A percentile compares a stretch with the other conserved stretches of the same genome.
These are phyloP conservation scores for Sclerodermus sp. DNA, from an alignment of 2,888 invertebrate species.

Conservation along the genomic window DNA sequence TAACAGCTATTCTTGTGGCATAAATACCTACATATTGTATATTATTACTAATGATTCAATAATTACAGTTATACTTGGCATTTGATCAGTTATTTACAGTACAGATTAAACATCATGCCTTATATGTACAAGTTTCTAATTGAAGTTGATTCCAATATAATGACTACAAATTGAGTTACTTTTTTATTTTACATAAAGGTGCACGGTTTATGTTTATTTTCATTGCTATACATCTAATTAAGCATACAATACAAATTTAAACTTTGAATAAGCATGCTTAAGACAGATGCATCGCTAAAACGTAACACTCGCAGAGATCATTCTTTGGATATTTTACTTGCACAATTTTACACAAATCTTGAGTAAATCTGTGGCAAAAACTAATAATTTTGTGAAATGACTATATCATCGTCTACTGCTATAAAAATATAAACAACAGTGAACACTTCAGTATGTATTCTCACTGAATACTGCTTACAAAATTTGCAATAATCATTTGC, in stretches of 20 bases:
- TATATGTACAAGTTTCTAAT: conserved; percentile 22
- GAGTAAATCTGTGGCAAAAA: conserved; percentile 5
- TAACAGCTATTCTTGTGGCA: conserved; percentile 50
- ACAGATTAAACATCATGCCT: conserved; percentile 19
- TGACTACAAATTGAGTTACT: conserved; percentile 24
- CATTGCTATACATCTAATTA: not conserved
- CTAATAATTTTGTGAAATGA: conserved; percentile 24
- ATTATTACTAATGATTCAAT: conserved; percentile 48
- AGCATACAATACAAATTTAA: not conserved
- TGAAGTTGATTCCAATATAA: conserved; percentile 21
- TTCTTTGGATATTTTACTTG: conserved; percentile 34
- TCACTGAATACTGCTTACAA: conserved; percentile 38
- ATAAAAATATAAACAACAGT: conserved; percentile 39
- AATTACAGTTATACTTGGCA: conserved; percentile 43
- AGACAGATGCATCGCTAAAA: not conserved
- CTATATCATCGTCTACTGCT: conserved; percentile 32
- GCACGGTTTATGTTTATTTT: not conserved
- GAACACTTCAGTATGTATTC: conserved; percentile 48
- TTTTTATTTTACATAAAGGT: conserved; percentile 21
- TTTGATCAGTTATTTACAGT: conserved; percentile 33
- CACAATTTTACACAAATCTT: conserved; percentile 22
- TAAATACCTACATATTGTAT: conserved; percentile 45
- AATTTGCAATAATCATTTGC: conserved; percentile 37
- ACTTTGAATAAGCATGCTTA: not conserved
- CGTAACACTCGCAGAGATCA: conserved; percentile 17